Base-by-base conservation (phyloP, 2,797 vertebrate species). In the Rhinophrynus dorsalis region DNA sequence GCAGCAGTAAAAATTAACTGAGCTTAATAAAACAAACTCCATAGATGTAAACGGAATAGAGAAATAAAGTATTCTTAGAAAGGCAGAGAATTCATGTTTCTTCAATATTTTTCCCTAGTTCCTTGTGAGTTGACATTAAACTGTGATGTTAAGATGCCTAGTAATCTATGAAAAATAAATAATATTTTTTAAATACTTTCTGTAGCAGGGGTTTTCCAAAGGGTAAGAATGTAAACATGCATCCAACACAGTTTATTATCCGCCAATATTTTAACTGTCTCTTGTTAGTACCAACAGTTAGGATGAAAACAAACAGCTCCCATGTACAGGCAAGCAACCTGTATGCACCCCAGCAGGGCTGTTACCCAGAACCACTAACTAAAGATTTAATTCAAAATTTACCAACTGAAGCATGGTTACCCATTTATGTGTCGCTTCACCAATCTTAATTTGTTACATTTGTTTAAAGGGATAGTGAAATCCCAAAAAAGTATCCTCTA, bases 1-100 rank as follows among this genome's bases (percentile, higher is more conserved):
- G 52, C 17, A 15, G 9, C 50, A 24, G 30, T 47, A 64, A 63
- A 56, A 63, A 64, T 64, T 58, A 57, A 71, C 48, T 13, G n/a
- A 27, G 27, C 35, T 55, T 63, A 27, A 37, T 38, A 26, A 64
- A 51, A 64, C 61, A 64, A 37, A 33, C 17, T n/a, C 11, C 15
- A 20, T 18, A 17, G 7, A 45, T 8, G 42, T 45, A 20, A 45
- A 45, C 18, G 7, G 15, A 8, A 45, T 18, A 17, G 18, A 45
- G 18, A 20, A 18, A 21, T n/a, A 45, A 6, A 45, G 20, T 7
- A 17, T n/a, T 18, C 42, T 6, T 2, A n/a, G 42, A 45, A n/a
- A 7, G 5, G 42, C 21, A 48, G 20, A 48, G 24, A 48, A 24
- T 10, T 11, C 23, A 24, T 26, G 21, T 48, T 18, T 45, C 42